Base-by-base conservation (phyloP, 1,140 invertebrate species). In the Drosophila kohkoa region DNA sequence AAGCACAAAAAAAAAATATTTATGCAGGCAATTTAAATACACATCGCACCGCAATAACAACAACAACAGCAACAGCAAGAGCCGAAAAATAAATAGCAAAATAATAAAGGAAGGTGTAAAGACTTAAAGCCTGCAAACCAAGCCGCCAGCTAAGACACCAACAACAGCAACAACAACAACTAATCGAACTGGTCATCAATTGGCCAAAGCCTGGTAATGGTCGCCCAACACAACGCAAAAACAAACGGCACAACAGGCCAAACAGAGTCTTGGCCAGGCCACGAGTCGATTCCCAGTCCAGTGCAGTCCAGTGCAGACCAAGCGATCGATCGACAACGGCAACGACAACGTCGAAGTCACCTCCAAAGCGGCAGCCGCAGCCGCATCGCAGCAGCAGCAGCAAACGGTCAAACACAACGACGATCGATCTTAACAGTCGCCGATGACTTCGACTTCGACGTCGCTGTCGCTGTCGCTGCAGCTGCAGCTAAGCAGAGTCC, bases 181-280 rank as follows among this genome's bases (percentile, higher is more conserved):
- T 91, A 91, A 91, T 91, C 88, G 88, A 83, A 82, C 83, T 88
- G 88, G 81, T 91, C 88, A 91, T 91, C 88, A 90, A 90, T 88
- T 88, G 85, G 76, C 85, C 81, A 89, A 89, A 89, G 85, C 74
- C 83, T 78, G 65, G 85, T 83, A 88, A 89, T 89, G 85, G 81
- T 89, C 85, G 85, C 85, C 83, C 70, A 73, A 64, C 51, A 46
- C 48, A 51, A 20, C 55, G 10, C 69, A 55, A 28, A 13, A 28
- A 13, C 51, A 32, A 38, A 30, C 60, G 20, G 59, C 10, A 13
- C 59, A 32, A 38, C 35, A 38, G 35, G 35, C 7, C 35, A 7
- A 38, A 38, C 35, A 38, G 8, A 10, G 35, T 10, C 30, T 32
- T 32, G 30, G n/a, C 51, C 58, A n/a, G 13, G 45, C 49, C 58